Evolutionary conservation across 2,113 vertebrate species (phyloP), one percentile per base, ranked within the genome.

Genomic region (Ceratotherium simum): DNA sequence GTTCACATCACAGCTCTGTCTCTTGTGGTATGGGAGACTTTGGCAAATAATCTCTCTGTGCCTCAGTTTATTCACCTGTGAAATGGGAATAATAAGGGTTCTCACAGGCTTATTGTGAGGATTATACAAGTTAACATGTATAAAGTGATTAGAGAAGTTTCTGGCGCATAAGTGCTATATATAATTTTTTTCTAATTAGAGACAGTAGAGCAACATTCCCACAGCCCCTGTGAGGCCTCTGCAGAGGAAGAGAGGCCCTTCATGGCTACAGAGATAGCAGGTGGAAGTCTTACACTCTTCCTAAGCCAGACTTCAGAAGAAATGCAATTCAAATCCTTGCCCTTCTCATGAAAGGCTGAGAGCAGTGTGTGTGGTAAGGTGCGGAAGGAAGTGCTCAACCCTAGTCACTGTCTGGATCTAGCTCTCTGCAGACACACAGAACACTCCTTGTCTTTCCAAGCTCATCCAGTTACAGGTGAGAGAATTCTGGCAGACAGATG

Each of bases 61-160:
- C 54, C 36, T 96, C 31, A n/a, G 64, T 95, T 97, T 96, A 93
- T n/a, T 73, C 36, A 39, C 48, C 36, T 95, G 31, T 36, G 20
- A 96, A 97, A 87, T 95, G 60, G 76, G 76, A 84, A 78, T 79
- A 78, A 73, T 80, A 91, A 95, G 33, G 7, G 54, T 87, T 90
- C 64, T 90, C 69, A 83, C 33, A 46, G 48, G 48, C 87, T 8
- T 42, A 1, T 72, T 91, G 54, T 95, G 36, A 88, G 31, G 62
- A 81, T 39, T 80, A 36, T 33, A 46, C 56, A 36, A 85, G 54
- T 79, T 82, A 65, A 56, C 79, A 89, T 58, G 18, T 78, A 64
- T 54, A 83, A 84, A 76, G 51, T 67, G 58, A 86, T 83, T 96
- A n/a, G 60, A 92, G 46, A 83, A 79, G 33, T 65, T 23, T 36